A percentile compares a stretch with the other conserved stretches of the same genome.
Evolutionary conservation across 2,113 vertebrate species (phyloP).

Genomic region (Hiodon alosoides): DNA sequence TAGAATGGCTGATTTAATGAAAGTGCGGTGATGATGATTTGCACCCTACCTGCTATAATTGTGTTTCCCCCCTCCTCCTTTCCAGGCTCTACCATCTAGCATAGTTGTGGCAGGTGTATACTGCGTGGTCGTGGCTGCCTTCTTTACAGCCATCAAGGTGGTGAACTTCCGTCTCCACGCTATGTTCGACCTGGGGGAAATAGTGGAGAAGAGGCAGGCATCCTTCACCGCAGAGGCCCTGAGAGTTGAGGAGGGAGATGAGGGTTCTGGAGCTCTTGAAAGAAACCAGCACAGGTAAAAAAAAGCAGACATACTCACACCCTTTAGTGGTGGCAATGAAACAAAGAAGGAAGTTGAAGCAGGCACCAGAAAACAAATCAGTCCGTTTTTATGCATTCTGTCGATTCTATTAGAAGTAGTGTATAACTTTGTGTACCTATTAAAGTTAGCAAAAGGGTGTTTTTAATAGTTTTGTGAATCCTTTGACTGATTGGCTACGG

Average conservation of each 20-base stretch:
- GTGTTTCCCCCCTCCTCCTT: neutral
- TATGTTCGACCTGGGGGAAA: slow-evolving; percentile 86
- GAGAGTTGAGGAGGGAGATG: slow-evolving; percentile 64
- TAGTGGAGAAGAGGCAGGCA: slow-evolving; percentile 78
- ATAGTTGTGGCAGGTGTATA: slow-evolving; percentile 73
- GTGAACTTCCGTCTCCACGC: slow-evolving; percentile 80
- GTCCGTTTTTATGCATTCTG: too few relatives aligned
- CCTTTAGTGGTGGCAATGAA: neutral
- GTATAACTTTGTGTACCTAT: too few relatives aligned
- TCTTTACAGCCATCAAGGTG: slow-evolving; percentile 78
- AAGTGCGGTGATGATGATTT: neutral
- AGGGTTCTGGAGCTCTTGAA: slow-evolving; percentile 56
- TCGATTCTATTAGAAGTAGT: too few relatives aligned
- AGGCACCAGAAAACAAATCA: too few relatives aligned
- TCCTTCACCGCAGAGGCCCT: slow-evolving; percentile 61
- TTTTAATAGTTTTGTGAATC: too few relatives aligned
- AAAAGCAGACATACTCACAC: neutral
- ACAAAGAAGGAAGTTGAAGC: too few relatives aligned
- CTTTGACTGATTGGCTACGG: too few relatives aligned
- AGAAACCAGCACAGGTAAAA: slow-evolving; percentile 64
- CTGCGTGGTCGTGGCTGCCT: slow-evolving; percentile 74
- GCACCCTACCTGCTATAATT: neutral
- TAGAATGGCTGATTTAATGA: too few relatives aligned
- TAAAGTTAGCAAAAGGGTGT: too few relatives aligned
- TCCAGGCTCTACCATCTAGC: slow-evolving; percentile 77